Evolutionary conservation across 2,797 vertebrate genomes (phyloP), one percentile per base, ranked within the genome.

Genomic region (Diplodus sargus): DNA sequence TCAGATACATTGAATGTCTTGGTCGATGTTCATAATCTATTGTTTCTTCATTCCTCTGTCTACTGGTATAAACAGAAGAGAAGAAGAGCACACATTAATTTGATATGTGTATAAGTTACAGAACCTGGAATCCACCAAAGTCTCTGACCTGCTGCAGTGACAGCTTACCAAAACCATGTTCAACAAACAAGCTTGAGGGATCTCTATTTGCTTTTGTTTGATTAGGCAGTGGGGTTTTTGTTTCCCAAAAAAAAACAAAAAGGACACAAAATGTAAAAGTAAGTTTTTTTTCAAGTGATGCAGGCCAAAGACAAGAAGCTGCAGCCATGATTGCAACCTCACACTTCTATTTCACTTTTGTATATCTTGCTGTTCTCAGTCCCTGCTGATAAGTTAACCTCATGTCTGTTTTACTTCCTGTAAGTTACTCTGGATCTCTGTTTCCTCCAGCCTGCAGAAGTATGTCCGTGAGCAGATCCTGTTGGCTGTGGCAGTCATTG

Each of bases 381-480:
- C 62, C n/a, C 47, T 39, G 72, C 47, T 10, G 59, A 28, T 63
- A 30, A 16, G 45, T 28, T 67, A 15, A 25, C 22, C 47, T 62
- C 42, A 0, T 17, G n/a, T 62, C 34, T 56, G 54, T 15, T 42
- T 11, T n/a, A 16, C 11, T 70, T 25, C 14, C 28, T 78, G 18
- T 42, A 12, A 18, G 22, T 45, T 39, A 15, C 15, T 66, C 54
- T 64, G 53, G 5, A 30, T 22, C 23, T 10, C 1, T 53, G 20
- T 77, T 54, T 62, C 76, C 92, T 89, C 43, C 93, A 99, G 98
- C 90, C 95, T 99, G 81, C 98, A 99, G 92, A 99, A 99, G 82
- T 99, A 99, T 1, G 98, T 99, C 69, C 96, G 98, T 74, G 98
- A 99, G 94, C 98, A 99, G 96, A 99, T 99, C 92, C 93, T 99